Conservation (phyloP, 2,888 invertebrate species). For the Phengaris arion region DNA sequence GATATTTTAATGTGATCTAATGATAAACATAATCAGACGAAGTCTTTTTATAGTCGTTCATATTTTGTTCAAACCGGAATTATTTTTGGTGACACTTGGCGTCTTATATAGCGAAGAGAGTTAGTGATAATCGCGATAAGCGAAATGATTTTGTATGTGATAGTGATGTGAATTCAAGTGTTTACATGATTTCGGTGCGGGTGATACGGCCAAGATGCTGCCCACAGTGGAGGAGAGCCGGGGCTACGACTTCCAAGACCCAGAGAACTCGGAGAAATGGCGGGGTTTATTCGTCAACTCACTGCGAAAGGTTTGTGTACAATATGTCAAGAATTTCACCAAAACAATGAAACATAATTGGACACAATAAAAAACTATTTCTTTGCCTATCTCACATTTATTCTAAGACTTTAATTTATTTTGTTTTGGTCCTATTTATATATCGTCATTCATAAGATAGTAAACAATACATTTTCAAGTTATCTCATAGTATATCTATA, state of each 20-base stretch:
- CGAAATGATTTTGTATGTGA: constrained; percentile 53
- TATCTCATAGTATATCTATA: not conserved
- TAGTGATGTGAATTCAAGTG: constrained; percentile 59
- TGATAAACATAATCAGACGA: constrained; percentile 39
- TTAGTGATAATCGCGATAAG: constrained; percentile 51
- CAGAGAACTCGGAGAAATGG: constrained; percentile 95
- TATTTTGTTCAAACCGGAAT: constrained; percentile 38
- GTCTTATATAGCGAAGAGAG: constrained; percentile 44
- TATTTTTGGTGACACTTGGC: constrained; percentile 45
- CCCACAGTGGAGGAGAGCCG: constrained; percentile 77
- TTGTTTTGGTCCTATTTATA: not conserved
- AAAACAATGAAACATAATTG: constrained; percentile 36
- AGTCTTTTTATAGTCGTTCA: constrained; percentile 35
- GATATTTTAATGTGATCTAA: constrained; percentile 49
- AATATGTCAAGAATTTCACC: constrained; percentile 41
- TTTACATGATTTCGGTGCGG: constrained; percentile 73
- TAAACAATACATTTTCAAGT: not conserved
- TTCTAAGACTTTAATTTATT: not conserved
- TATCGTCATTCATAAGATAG: not conserved
- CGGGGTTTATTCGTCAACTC: constrained; percentile 92
- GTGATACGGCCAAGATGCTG: constrained; percentile 66
- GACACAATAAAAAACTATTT: not conserved
- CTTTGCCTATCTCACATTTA: not conserved
- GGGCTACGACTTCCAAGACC: constrained; percentile 91
- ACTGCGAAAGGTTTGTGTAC: constrained; percentile 87